Percentiles rank a stretch among this genome's conserved stretches.
Conservation (phyloP, 2,888 invertebrate species). For the Odontothrips loti region DNA sequence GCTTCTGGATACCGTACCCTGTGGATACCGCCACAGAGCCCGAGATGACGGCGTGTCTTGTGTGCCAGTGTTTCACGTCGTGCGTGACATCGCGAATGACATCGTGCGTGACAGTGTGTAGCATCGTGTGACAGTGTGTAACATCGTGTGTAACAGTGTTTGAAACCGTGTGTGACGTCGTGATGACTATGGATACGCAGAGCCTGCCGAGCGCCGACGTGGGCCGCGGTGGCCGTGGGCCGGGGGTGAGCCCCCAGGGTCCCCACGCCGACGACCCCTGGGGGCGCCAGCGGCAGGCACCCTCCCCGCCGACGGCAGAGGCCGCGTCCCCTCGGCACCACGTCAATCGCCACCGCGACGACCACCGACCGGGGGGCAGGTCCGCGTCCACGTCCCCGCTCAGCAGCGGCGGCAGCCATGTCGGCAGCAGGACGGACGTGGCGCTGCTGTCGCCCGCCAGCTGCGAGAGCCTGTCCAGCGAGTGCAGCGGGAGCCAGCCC, state of each 20-base stretch:
- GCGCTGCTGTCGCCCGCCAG: not conserved
- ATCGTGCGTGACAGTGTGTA: not conserved
- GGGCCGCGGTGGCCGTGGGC: not conserved
- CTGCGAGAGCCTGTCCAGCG: not conserved
- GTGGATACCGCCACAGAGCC: too few species aligned
- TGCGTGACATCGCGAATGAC: not conserved
- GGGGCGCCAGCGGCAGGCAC: not conserved
- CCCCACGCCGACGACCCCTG: not conserved
- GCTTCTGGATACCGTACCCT: too few species aligned
- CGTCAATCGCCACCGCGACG: too few species aligned
- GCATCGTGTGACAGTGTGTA: not conserved
- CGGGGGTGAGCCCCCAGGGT: not conserved
- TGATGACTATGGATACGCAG: conserved; percentile 2
- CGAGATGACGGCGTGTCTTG: too few species aligned
- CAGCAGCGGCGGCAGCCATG: not conserved
- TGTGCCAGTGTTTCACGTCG: too few species aligned
- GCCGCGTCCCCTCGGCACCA: not conserved
- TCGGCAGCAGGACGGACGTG: not conserved
- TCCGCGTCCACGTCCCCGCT: not conserved
- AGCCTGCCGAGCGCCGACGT: not conserved
- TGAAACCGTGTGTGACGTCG: not conserved
- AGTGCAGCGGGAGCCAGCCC: not conserved
- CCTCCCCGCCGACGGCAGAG: not conserved
- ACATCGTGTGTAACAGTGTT: not conserved
- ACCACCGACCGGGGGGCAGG: too few species aligned